Percentiles rank a stretch among this genome's conserved stretches.
Evolutionary conservation across 2,888 invertebrate species (phyloP).

Genomic region (Athrips mouffetella): DNA sequence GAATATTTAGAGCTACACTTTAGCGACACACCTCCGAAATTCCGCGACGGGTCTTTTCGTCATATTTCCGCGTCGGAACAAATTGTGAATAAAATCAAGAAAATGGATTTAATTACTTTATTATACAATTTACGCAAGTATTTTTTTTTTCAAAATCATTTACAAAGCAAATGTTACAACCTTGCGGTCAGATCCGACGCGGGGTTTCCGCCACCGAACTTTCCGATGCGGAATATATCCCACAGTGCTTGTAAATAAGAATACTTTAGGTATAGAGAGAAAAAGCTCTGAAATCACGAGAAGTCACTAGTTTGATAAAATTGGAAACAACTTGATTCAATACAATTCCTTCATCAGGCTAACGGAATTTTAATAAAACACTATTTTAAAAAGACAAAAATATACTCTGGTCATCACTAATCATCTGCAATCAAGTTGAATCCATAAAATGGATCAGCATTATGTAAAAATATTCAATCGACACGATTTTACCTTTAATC

Average conservation of each 20-base stretch:
- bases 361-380: neutral
- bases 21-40: too few species aligned
- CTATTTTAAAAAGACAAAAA: conserved; percentile 7
- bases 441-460: conserved; percentile 9
- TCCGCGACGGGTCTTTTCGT: too few species aligned
- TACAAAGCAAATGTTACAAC: too few species aligned
- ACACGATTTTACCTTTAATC: conserved; percentile 11
- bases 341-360: conserved; percentile 4
- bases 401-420: neutral
- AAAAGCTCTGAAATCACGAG: conserved; percentile 4
- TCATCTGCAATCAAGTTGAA: conserved; percentile 1
- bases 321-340: neutral
- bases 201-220: too few species aligned
- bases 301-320: conserved; percentile 1
- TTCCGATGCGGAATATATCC: too few species aligned
- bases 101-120: too few species aligned
- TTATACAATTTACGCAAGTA: too few species aligned
- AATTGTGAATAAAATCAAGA: too few species aligned
- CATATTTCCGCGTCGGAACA: too few species aligned
- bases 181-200: too few species aligned
- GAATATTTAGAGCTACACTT: too few species aligned
- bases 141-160: too few species aligned
- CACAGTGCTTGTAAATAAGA: neutral
- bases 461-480: conserved; percentile 16
- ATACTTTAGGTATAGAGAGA: neutral